phyloP scores from a whole-genome alignment of 2,797 vertebrate species.

The Sternotherus odoratus region DNA sequence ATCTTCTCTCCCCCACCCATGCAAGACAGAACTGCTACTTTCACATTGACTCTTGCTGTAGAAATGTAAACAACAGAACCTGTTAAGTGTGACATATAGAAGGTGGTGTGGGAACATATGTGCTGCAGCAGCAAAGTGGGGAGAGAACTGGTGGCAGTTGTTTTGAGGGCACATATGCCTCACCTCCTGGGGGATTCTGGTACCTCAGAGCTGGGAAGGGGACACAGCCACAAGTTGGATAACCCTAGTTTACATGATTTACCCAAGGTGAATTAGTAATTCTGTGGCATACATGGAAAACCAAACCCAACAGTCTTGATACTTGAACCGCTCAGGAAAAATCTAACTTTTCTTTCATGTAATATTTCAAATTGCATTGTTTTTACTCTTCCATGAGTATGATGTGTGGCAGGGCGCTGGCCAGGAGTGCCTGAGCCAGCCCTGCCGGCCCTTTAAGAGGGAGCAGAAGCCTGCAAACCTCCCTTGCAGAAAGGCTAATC shows the following conservation, averaged over 20 bases:
- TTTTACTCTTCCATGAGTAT: neutral
- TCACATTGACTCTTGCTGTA: neutral
- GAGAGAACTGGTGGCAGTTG: neutral
- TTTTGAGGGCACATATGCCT: neutral
- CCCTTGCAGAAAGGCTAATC: no score
- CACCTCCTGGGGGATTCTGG: neutral
- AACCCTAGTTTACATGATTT: rapidly evolving
- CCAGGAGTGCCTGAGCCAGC: no score
- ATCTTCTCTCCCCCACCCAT: neutral
- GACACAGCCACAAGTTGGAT: rapidly evolving
- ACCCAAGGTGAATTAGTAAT: neutral
- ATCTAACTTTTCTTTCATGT: neutral
- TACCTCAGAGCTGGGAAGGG: neutral
- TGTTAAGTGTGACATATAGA: rapidly evolving
- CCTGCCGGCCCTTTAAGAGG: no score
- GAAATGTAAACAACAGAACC: neutral
- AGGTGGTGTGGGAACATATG: neutral
- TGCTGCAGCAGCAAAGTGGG: neutral
- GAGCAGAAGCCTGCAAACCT: no score
- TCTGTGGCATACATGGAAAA: neutral
- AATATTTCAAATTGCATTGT: neutral
- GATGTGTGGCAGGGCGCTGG: no score
- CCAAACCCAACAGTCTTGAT: rapidly evolving
- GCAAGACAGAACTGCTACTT: neutral
- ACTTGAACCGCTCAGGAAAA: neutral